Conservation (phyloP, 2,113 vertebrate genomes). For the Capreolus pygargus region DNA sequence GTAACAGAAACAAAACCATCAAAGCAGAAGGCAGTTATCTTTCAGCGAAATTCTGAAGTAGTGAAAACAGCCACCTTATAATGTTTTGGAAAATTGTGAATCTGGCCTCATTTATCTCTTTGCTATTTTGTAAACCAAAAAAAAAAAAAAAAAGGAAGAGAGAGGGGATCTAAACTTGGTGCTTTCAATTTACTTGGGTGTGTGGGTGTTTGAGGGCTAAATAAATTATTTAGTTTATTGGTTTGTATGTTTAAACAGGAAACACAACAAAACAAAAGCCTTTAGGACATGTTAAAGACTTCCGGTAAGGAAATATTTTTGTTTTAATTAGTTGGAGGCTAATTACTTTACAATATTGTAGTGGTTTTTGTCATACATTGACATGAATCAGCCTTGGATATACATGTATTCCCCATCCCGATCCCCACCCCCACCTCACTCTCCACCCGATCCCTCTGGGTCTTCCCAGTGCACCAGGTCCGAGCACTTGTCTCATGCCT, state of each 20-base stretch:
- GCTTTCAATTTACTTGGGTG: neutral
- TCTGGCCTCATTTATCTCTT: neutral
- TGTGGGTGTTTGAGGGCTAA: neutral
- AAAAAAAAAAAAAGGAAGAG: neutral
- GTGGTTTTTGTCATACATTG: too few relatives aligned
- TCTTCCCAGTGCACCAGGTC: too few relatives aligned
- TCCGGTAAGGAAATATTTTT: neutral
- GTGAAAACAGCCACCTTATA: neutral
- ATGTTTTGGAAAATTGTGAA: neutral
- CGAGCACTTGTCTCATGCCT: too few relatives aligned
- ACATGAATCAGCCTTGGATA: too few relatives aligned
- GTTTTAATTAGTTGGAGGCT: too few relatives aligned
- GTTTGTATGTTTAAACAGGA: neutral
- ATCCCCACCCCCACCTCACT: too few relatives aligned
- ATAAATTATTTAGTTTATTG: neutral
- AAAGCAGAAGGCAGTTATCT: neutral
- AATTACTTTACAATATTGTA: too few relatives aligned
- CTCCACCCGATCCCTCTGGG: too few relatives aligned
- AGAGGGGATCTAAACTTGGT: neutral
- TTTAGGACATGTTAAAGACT: neutral
- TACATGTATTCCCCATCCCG: too few relatives aligned
- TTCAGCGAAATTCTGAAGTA: neutral
- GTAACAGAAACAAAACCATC: neutral
- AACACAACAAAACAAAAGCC: neutral
- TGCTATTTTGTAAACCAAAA: neutral